Evolutionary conservation across 1,140 invertebrate genomes (phyloP), one percentile per base, ranked within the genome.

Genomic region (Pogonomyrmex californicus): DNA sequence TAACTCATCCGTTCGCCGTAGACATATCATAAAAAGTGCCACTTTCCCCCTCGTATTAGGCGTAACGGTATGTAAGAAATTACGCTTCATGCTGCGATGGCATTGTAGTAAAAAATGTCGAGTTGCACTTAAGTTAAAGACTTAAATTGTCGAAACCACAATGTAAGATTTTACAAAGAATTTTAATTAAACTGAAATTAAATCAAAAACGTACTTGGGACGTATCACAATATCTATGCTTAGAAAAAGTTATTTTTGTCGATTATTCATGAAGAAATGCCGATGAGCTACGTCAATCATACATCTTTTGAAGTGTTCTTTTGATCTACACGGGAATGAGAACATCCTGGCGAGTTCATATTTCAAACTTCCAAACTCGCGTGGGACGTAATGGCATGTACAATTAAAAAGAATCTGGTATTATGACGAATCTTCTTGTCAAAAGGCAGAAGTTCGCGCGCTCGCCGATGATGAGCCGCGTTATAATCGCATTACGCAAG

Each of bases 401-500:
- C 70, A 70, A 70, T 82, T 82, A 82, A 82, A 41, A n/a, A 71
- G 66, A 62, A 9, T 38, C 14, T 33, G 14, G 41, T 12, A 4
- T 73, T 41, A 14, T 17, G 49, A 47, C 17, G 54, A 60, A 60
- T 62, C 30, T 62, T 10, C 17, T 54, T 51, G 38, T 33, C 65
- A 63, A 63, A 86, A 77, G 62, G 41, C 68, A 66, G 58, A 86
- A 76, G 66, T 78, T 85, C 36, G 7, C 17, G 33, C 17, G 12
- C 17, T 4, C 36, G 60, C 70, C 12, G 77, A 73, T 76, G 30
- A 83, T 33, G 47, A 17, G 49, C 47, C 17, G 56, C 79, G 60
- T 49, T 62, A 83, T 83, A 83, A 83, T 83, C 60, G 23, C 17
- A 82, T 82, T 82, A 58, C 60, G 66, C 44, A 83, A 75, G 33